A percentile compares a stretch with the other conserved stretches of the same genome.
These are phyloP conservation scores for Gymnosoma rotundatum DNA, from an alignment of 2,888 invertebrate genomes.

Conservation along the genomic window DNA sequence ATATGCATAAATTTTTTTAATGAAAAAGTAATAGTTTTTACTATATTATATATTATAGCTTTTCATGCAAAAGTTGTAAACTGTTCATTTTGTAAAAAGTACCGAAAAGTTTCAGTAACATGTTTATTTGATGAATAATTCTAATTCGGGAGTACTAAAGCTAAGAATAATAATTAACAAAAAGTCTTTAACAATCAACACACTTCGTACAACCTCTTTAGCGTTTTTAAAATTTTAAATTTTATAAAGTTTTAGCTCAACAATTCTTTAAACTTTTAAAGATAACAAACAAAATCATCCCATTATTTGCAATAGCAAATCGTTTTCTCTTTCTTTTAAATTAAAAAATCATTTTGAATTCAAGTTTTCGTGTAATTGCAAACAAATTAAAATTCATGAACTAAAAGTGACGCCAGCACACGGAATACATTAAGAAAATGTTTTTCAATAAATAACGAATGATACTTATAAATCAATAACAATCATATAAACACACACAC, in stretches of 20 bases:
- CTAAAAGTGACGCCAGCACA: slow-evolving; percentile 33
- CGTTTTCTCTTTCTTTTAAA: background rate
- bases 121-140: too few species aligned
- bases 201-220: too few species aligned
- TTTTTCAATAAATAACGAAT: slow-evolving; percentile 18
- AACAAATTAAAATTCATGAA: slow-evolving; percentile 58
- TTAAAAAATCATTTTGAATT: background rate
- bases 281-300: background rate
- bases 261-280: background rate
- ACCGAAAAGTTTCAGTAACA: too few species aligned
- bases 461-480: slow-evolving; percentile 50
- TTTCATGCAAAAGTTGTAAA: too few species aligned
- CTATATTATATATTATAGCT: too few species aligned
- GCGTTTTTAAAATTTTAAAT: too few species aligned
- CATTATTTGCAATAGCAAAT: background rate
- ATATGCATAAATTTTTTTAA: too few species aligned
- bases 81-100: too few species aligned
- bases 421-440: slow-evolving; percentile 41
- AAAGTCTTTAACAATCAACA: too few species aligned
- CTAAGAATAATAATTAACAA: too few species aligned
- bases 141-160: too few species aligned
- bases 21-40: too few species aligned
- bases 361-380: slow-evolving; percentile 2
- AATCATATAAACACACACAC: slow-evolving; percentile 17
- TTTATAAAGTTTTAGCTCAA: background rate